Evolutionary conservation across 2,797 vertebrate species (phyloP).

Genomic region (Artibeus lituratus): DNA sequence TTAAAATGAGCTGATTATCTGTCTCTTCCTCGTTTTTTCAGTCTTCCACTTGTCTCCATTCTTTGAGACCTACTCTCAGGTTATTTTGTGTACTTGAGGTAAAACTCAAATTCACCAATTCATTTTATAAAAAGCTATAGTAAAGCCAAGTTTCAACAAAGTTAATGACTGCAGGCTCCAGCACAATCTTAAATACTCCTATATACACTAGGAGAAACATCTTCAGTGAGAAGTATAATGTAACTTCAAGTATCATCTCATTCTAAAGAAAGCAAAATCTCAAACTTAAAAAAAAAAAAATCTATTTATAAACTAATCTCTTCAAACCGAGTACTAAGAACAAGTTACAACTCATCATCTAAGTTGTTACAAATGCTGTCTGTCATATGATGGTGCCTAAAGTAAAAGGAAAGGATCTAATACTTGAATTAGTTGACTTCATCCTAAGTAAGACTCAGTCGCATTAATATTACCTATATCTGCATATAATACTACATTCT

Average conservation of each 20-base stretch:
- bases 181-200: background rate
- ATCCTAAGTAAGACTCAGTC: background rate
- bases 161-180: background rate
- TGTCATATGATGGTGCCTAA: background rate
- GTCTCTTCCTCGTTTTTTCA: background rate
- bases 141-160: slow-evolving; percentile 10
- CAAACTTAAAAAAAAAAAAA: background rate
- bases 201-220: background rate
- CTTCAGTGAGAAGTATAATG: background rate
- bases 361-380: background rate
- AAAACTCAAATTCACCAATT: slow-evolving; percentile 9
- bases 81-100: background rate
- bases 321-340: background rate
- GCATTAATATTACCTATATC: background rate
- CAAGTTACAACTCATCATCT: background rate
- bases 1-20: background rate
- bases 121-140: background rate
- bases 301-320: background rate
- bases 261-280: background rate
- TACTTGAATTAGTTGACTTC: background rate
- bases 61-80: background rate
- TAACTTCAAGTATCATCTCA: background rate
- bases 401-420: background rate
- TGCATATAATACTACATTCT: background rate
- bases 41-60: background rate